These are phyloP conservation scores for Tragopan temminckii DNA, from an alignment of 2,797 vertebrate genomes.

Conservation along the genomic window DNA sequence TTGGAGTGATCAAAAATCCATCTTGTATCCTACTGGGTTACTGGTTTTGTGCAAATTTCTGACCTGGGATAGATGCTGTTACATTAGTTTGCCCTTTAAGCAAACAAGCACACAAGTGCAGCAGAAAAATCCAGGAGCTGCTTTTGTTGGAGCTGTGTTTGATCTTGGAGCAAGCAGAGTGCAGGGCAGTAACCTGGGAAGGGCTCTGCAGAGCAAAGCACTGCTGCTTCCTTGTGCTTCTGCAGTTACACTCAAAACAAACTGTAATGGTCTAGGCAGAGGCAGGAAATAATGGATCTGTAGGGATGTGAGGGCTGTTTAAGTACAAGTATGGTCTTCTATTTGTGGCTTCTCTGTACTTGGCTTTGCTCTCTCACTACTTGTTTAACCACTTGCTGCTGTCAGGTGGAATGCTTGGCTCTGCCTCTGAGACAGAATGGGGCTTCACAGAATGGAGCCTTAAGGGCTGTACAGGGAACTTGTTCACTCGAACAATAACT, in stretches of 20 bases:
- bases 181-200: not conserved
- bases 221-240: not conserved
- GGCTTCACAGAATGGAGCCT: too few relatives aligned
- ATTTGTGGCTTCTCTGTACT: not conserved
- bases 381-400: not conserved
- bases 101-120: accelerated
- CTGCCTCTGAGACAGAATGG: too few relatives aligned
- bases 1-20: not conserved
- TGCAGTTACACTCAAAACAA: not conserved
- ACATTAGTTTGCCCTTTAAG: not conserved
- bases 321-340: not conserved
- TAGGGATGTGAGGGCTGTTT: not conserved
- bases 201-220: not conserved
- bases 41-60: not conserved
- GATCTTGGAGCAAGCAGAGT: not conserved
- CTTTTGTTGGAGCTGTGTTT: not conserved
- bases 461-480: too few relatives aligned
- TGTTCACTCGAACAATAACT: too few relatives aligned
- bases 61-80: not conserved
- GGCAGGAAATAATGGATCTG: not conserved
- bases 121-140: not conserved
- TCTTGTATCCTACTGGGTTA: not conserved
- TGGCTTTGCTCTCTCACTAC: not conserved
- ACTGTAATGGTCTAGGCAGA: not conserved
- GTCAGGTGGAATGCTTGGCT: not conserved